Evolutionary conservation across 1,140 invertebrate species (phyloP).

Genomic region (Danaus plexippus): DNA sequence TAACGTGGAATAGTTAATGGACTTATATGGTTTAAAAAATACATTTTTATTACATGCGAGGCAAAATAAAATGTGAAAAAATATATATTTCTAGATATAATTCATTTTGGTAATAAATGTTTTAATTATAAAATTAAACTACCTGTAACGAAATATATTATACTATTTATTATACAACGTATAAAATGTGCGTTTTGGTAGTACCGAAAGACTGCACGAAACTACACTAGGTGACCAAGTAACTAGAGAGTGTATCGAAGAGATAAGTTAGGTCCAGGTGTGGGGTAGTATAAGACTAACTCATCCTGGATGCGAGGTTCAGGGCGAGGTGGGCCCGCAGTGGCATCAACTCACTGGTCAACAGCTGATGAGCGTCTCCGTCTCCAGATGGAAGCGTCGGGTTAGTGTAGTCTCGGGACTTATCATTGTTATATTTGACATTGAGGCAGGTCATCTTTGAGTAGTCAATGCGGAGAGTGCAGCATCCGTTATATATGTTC

Average conservation of each 20-base stretch:
- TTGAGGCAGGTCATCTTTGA: slow-evolving; percentile 97
- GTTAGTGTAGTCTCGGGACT: slow-evolving; percentile 98
- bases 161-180: no score
- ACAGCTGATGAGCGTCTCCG: slow-evolving; percentile 76
- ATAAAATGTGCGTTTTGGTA: no score
- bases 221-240: slow-evolving; percentile 5
- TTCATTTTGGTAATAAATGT: neutral
- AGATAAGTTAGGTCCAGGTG: slow-evolving; percentile 41
- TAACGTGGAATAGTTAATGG: slow-evolving; percentile 36
- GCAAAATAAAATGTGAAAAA: neutral
- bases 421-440: slow-evolving; percentile 99
- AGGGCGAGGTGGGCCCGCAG: slow-evolving; percentile 72
- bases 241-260: slow-evolving; percentile 29
- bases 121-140: neutral
- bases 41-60: neutral
- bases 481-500: slow-evolving; percentile 99
- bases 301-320: slow-evolving; percentile 66
- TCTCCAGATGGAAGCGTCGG: slow-evolving; percentile 96
- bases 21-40: slow-evolving; percentile 13
- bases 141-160: no score
- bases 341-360: slow-evolving; percentile 77
- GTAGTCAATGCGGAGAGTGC: slow-evolving; percentile 99
- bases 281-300: slow-evolving; percentile 64
- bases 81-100: slow-evolving; percentile 1
- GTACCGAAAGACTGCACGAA: no score